Evolutionary conservation across 2,113 vertebrate genomes (phyloP).

Genomic region (Pseudopodoces humilis): DNA sequence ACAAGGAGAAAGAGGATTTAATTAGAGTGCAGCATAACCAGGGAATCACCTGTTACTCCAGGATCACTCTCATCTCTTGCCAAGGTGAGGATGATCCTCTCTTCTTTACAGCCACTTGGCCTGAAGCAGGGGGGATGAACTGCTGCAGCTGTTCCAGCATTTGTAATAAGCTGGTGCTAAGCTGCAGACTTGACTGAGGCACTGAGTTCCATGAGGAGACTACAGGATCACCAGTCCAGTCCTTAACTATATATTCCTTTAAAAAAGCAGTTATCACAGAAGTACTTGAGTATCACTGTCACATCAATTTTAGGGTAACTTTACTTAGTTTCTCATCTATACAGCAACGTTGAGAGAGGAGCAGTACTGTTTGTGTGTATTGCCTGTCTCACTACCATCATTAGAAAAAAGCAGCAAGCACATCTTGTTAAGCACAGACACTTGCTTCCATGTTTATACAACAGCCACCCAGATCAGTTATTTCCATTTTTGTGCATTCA

Average conservation of each 20-base stretch:
- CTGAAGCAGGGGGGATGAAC: neutral
- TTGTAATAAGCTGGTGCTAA: neutral
- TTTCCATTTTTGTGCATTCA: neutral
- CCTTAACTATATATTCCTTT: neutral
- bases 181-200: neutral
- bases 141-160: neutral
- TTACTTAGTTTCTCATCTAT: neutral
- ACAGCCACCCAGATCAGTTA: neutral
- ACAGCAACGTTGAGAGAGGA: neutral
- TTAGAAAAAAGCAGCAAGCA: neutral
- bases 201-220: neutral
- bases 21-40: neutral
- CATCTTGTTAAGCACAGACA: neutral
- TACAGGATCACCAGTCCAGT: neutral
- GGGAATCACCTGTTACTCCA: neutral
- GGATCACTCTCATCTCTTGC: neutral
- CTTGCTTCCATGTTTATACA: neutral
- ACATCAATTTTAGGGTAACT: neutral
- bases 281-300: neutral
- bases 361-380: accelerated
- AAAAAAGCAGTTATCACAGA: neutral
- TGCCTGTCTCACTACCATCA: neutral
- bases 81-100: neutral
- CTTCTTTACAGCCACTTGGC: neutral
- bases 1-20: neutral